These are phyloP conservation scores for Pseudococcus viburni DNA, from an alignment of 2,888 invertebrate genomes.

Conservation along the genomic window DNA sequence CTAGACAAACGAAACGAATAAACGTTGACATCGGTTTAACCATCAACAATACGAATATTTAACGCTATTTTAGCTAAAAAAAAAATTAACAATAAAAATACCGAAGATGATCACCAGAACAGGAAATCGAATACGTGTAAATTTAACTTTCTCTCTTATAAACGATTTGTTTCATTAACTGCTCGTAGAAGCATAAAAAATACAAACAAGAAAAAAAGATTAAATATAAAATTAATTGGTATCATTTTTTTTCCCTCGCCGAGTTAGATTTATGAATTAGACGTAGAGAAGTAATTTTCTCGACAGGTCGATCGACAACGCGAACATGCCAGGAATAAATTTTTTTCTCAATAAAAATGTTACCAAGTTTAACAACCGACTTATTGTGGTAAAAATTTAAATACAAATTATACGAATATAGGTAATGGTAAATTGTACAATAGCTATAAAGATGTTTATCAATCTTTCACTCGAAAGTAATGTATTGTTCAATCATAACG, in stretches of 20 bases:
- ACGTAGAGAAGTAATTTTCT: background rate
- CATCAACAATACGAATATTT: conserved; percentile 50
- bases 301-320: background rate
- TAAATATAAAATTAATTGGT: conserved; percentile 54
- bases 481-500: conserved; percentile 55
- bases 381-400: background rate
- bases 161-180: conserved; percentile 60
- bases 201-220: conserved; percentile 35
- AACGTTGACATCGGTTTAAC: background rate
- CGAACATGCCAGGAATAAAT: background rate
- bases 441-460: conserved; percentile 42
- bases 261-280: conserved; percentile 28
- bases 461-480: conserved; percentile 38
- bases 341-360: background rate
- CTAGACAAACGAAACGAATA: conserved; percentile 38
- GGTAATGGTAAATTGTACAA: conserved; percentile 50
- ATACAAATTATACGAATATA: conserved; percentile 27
- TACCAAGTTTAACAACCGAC: background rate
- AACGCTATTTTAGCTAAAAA: conserved; percentile 21
- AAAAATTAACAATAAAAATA: conserved; percentile 52
- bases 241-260: conserved; percentile 24
- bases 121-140: conserved; percentile 55
- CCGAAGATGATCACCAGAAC: conserved; percentile 56
- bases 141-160: conserved; percentile 58
- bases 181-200: conserved; percentile 56